Evolutionary conservation across 2,888 invertebrate species (phyloP), one percentile per base, ranked within the genome.

Genomic region (Drosophila neotestacea): DNA sequence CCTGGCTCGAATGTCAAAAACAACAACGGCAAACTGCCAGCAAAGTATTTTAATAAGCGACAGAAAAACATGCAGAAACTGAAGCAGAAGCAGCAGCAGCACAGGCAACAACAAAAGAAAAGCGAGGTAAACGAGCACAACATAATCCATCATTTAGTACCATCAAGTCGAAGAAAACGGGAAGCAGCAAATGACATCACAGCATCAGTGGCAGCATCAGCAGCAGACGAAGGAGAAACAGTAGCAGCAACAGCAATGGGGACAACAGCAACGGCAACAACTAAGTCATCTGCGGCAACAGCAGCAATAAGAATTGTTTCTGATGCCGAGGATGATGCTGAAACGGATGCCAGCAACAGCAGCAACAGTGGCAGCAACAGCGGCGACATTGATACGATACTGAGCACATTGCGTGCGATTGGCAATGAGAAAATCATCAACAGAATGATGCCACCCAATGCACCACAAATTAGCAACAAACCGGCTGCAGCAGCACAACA

Each of bases 11-110:
- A 66, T 67, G 77, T 72, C 73, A 78, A 67, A 73, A 80, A 62
- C 73, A 69, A 70, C 75, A 77, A 79, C 77, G 81, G 72, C 77
- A 81, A 85, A 69, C 75, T 76, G 75, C 77, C 81, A 80, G 75
- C 79, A 79, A 90, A 88, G 87, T 91, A 90, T 88, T 89, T 89
- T 88, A 89, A 88, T 81, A 90, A 91, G 81, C 85, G 83, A 72
- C 89, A 85, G 79, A 91, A 91, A 88, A 89, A 90, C 88, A 91
- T 90, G 82, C 87, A 90, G 66, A 83, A 90, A 22, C 50, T 44
- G 7, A 61, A 62, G 16, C 58, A 56, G 39, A 56, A 61, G 39
- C 48, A 42, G 16, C 22, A 60, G 38, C 60, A 42, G 47, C 48
- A 44, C 34, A 44, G 34, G 48, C 58, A 70, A 41, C 65, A 66